Evolutionary conservation across 2,888 invertebrate species (phyloP).

Genomic region (Saturnia japonica): DNA sequence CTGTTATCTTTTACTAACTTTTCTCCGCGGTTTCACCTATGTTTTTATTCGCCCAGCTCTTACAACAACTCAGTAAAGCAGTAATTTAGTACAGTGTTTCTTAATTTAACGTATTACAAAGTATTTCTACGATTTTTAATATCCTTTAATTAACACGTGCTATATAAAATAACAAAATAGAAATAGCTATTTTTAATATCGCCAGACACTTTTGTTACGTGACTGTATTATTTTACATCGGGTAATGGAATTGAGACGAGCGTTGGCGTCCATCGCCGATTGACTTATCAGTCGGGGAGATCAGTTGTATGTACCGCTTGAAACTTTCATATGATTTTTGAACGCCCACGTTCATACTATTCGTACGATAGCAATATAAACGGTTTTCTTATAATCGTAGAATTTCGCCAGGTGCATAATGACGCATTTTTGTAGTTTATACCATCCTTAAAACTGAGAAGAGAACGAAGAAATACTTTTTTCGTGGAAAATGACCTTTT

Average conservation of each 20-base stretch:
- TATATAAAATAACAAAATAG: no score
- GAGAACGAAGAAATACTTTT: neutral
- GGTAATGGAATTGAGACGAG: constrained; percentile 52
- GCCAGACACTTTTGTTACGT: constrained; percentile 31
- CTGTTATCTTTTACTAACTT: no score
- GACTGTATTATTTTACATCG: constrained; percentile 43
- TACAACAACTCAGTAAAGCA: no score
- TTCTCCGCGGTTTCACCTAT: no score
- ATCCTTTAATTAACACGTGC: no score
- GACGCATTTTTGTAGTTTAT: neutral
- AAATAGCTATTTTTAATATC: constrained; percentile 4
- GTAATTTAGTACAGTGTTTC: no score
- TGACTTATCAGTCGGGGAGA: constrained; percentile 26
- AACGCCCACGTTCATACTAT: neutral
- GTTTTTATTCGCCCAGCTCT: no score
- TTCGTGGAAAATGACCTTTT: no score
- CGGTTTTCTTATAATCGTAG: neutral
- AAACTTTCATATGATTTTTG: constrained; percentile 11
- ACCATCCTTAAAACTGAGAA: neutral
- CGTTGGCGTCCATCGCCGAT: constrained; percentile 24
- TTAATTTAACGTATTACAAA: neutral
- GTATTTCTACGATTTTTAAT: no score
- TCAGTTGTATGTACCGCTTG: neutral
- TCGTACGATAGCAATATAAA: neutral
- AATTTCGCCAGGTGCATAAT: neutral